A percentile compares a stretch with the other conserved stretches of the same genome.
These are phyloP conservation scores for Darevskia mixta DNA, from an alignment of 2,797 vertebrate species.

Conservation along the genomic window DNA sequence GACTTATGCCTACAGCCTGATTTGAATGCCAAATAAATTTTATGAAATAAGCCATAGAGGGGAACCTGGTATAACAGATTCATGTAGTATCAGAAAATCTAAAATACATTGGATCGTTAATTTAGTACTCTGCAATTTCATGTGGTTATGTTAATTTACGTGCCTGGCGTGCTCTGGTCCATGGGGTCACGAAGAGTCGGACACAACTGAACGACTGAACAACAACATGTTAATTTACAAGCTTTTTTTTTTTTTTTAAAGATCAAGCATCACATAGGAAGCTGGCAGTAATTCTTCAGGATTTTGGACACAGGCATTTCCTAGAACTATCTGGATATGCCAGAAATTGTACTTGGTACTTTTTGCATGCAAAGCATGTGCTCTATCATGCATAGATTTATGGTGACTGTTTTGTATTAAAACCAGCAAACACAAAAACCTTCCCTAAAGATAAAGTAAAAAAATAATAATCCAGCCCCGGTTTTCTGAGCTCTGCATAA, in stretches of 20 bases:
- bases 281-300: background rate
- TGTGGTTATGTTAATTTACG: background rate
- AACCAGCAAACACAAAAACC: background rate
- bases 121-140: background rate
- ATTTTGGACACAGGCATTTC: background rate
- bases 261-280: background rate
- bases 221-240: background rate
- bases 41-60: constrained; percentile 47
- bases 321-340: background rate
- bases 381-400: constrained; percentile 1
- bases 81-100: constrained; percentile 22
- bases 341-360: background rate
- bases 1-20: constrained; percentile 52
- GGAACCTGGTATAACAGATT: constrained; percentile 48
- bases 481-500: background rate
- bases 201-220: too few relatives aligned
- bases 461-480: background rate
- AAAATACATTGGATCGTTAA: constrained; percentile 23
- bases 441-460: background rate
- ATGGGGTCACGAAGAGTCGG: too few relatives aligned
- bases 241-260: constrained; percentile 6
- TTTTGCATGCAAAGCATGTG: background rate
- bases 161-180: too few relatives aligned
- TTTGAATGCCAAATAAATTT: constrained; percentile 54
- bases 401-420: background rate